Evolutionary conservation across 2,113 vertebrate genomes (phyloP).

Genomic region (Ranitomeya imitator): DNA sequence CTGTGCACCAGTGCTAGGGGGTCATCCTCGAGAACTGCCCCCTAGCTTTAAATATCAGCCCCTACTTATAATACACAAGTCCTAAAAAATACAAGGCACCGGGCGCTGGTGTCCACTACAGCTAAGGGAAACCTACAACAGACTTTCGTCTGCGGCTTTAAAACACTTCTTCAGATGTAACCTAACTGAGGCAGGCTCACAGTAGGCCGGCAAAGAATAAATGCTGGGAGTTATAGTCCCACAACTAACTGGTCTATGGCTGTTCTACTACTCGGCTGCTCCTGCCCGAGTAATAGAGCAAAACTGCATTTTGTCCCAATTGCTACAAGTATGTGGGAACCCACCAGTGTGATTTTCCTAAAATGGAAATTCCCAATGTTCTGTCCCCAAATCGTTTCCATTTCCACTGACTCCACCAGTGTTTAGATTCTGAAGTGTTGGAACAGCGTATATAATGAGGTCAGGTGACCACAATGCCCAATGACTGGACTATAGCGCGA

Average conservation of each 20-base stretch:
- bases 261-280: background rate
- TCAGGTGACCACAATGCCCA: background rate
- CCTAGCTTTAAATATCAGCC: too few species aligned
- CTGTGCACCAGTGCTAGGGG: background rate
- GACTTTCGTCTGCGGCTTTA: background rate
- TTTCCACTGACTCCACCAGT: background rate
- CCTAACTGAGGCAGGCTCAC: background rate
- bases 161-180: background rate
- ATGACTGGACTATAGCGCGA: background rate
- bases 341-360: background rate
- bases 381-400: background rate
- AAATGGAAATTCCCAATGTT: background rate
- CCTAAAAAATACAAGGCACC: constrained; percentile 18
- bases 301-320: background rate
- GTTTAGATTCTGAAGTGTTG: background rate
- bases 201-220: background rate
- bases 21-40: background rate
- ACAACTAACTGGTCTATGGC: background rate
- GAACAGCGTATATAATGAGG: background rate
- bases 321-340: background rate
- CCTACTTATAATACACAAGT: background rate
- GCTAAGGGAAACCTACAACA: background rate
- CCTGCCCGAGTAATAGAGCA: background rate
- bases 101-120: background rate
- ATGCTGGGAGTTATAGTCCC: background rate